phyloP scores from a whole-genome alignment of 2,888 invertebrate species.

The Pseudococcus longispinus region DNA sequence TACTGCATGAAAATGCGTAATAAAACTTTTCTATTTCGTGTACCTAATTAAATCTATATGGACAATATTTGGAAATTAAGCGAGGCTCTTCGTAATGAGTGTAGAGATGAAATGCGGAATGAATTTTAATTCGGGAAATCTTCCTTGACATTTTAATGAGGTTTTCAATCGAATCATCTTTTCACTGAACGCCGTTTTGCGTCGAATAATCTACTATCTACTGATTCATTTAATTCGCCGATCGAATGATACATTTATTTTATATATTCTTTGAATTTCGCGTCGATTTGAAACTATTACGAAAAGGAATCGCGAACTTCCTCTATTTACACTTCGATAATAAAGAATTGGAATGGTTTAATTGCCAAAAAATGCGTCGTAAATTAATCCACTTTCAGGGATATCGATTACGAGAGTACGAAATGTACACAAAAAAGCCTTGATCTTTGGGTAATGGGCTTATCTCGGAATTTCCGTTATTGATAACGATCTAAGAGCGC shows the following conservation, averaged over 20 bases:
- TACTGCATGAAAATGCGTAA: not conserved
- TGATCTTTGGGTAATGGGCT: not conserved
- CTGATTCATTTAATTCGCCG: not conserved
- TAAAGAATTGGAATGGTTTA: not conserved
- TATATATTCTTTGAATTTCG: not conserved
- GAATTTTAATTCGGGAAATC: not conserved
- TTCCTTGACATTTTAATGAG: not conserved
- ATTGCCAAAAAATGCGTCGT: not conserved
- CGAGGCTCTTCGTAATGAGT: not conserved
- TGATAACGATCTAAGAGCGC: not conserved
- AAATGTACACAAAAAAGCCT: not conserved
- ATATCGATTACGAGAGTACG: not conserved
- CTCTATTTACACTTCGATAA: not conserved
- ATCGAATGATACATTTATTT: not conserved
- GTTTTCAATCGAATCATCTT: not conserved
- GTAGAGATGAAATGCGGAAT: not conserved
- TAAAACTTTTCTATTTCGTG: not conserved
- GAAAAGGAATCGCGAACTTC: not conserved
- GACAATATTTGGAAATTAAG: not conserved
- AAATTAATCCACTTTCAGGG: not conserved
- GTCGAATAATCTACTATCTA: not conserved
- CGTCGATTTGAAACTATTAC: not conserved
- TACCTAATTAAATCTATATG: not conserved
- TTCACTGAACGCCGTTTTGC: not conserved
- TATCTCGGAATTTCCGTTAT: constrained; percentile 1